Percentiles rank a stretch among this genome's conserved stretches.
phyloP scores from a whole-genome alignment of 2,797 vertebrate genomes.

The Tauraco hartlaubi region DNA sequence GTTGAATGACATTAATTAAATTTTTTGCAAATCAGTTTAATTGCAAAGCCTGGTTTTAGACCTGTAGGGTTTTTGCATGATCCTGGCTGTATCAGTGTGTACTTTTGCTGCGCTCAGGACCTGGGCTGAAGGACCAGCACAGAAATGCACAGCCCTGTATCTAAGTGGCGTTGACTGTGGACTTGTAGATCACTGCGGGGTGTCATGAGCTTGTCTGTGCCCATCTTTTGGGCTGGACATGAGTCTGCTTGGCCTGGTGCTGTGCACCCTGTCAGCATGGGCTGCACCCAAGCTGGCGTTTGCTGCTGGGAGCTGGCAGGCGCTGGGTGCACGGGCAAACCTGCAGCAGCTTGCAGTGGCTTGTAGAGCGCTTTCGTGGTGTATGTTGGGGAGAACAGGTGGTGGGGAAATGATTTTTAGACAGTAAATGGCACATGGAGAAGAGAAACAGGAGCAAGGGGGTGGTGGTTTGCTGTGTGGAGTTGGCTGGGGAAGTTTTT shows the following conservation, averaged over 20 bases:
- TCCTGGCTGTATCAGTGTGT: rapidly evolving
- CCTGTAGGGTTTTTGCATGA: not conserved
- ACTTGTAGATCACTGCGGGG: not conserved
- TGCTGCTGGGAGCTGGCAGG: not conserved
- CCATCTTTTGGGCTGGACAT: not conserved
- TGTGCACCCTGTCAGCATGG: rapidly evolving
- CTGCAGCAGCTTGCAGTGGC: not conserved
- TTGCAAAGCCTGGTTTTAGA: not conserved
- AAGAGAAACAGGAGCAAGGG: not conserved
- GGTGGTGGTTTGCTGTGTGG: not conserved
- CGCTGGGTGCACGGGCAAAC: rapidly evolving
- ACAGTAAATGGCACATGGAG: not conserved
- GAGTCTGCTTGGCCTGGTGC: not conserved
- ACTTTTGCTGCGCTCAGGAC: rapidly evolving
- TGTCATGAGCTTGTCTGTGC: not conserved
- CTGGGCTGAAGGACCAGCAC: not conserved
- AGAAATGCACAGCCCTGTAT: not conserved
- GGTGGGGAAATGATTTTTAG: not conserved
- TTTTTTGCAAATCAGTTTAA: not conserved
- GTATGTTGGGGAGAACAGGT: not conserved
- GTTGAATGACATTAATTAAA: not conserved
- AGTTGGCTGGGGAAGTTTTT: not conserved
- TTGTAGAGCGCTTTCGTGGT: not conserved
- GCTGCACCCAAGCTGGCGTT: not conserved
- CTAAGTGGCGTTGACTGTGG: not conserved